Base-by-base conservation (phyloP, 2,113 vertebrate genomes). In the Arenaria interpres region DNA sequence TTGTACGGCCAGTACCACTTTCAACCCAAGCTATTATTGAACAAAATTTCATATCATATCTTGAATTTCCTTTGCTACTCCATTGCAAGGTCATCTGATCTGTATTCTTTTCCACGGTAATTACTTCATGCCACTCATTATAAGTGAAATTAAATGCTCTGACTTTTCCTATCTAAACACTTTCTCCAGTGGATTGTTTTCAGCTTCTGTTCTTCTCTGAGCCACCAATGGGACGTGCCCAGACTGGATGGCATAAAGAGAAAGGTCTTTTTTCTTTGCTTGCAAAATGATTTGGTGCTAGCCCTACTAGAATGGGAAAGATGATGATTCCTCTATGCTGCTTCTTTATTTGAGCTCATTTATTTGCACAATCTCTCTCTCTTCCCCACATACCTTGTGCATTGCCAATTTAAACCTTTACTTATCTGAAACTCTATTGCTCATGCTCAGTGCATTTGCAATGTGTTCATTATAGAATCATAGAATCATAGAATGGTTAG, bases 161-260 rank as follows among this genome's bases (percentile, higher is more conserved):
- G 48, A 33, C 9, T 71, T 48, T 72, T 93, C 30, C 54, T 2
- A 0, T 41, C 25, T 25, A 54, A 84, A 63, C 27, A 32, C 24
- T 66, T 86, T 63, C 39, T 81, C 30, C 64, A 48, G 0, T 14
- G 21, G 54, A 19, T 7, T 45, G 14, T 43, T 90, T 89, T 57
- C 77, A 93, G 56, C 15, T 64, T 41, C 32, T 22, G 10, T 17
- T 80, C 50, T 71, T 57, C 66, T 68, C 73, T 12, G 7, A 91
- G 39, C 33, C 43, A 53, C 48, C 0, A 0, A 19, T 0, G 1
- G 23, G 51, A 48, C 25, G n/a, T 21, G 30, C 21, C 63, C 39
- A 24, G 30, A 25, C 24, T 66, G 45, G 7, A 30, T n/a, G 14
- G 25, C 41, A 22, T 32, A 24, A 37, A 81, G 15, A 83, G 12